Percentiles rank a stretch among this genome's conserved stretches.
phyloP scores from a whole-genome alignment of 2,888 invertebrate species.

The Callyntrura sp. region DNA sequence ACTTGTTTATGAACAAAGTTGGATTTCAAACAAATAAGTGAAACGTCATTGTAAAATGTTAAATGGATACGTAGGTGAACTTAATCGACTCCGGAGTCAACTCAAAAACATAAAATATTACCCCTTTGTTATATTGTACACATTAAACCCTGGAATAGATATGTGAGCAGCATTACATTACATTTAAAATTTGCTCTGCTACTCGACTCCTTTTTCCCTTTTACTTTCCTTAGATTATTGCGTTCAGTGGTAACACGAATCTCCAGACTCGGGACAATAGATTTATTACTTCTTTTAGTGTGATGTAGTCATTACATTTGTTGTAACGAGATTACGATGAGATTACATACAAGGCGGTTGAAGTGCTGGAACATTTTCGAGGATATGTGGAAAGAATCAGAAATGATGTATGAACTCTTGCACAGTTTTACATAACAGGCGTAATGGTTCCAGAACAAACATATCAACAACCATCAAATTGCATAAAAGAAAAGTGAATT shows the following conservation, averaged over 20 bases:
- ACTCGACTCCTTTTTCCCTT: background rate
- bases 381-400: background rate
- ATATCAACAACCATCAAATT: constrained; percentile 43
- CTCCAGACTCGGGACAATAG: constrained; percentile 11
- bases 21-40: background rate
- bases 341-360: constrained; percentile 33
- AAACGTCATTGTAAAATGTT: constrained; percentile 19
- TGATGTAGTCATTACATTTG: constrained; percentile 43
- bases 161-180: background rate
- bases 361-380: constrained; percentile 3
- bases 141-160: background rate
- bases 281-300: constrained; percentile 47
- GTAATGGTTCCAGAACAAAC: constrained; percentile 40
- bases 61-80: background rate
- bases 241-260: background rate
- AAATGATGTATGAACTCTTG: constrained; percentile 30
- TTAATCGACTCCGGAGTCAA: background rate
- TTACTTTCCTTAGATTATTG: background rate
- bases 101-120: background rate
- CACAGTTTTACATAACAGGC: constrained; percentile 23
- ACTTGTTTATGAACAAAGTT: background rate
- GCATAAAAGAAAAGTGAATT: constrained; percentile 26
- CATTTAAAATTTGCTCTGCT: background rate
- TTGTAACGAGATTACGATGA: constrained; percentile 37
- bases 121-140: background rate